Evolutionary conservation across 2,797 vertebrate species (phyloP).

Genomic region (Oreochromis mossambicus): DNA sequence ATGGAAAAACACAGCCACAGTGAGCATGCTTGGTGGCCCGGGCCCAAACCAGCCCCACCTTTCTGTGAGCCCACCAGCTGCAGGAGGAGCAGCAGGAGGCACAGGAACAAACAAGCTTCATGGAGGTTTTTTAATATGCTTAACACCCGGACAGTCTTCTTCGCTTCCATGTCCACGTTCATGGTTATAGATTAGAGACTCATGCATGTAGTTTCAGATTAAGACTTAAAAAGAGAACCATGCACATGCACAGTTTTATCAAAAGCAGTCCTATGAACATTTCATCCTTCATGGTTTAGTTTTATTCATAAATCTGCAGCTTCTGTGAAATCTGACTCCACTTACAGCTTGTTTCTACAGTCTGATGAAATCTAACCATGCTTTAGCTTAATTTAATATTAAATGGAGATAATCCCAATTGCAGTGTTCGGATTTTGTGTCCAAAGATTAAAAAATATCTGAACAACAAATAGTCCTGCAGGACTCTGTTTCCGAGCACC

Average conservation of each 20-base stretch:
- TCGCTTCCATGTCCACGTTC: neutral
- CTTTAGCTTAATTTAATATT: no score
- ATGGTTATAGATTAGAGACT: neutral
- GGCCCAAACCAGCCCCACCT: neutral
- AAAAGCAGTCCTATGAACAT: neutral
- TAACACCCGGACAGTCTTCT: neutral
- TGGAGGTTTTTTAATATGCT: no score
- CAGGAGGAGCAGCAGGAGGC: neutral
- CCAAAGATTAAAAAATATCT: no score
- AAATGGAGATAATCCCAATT: neutral
- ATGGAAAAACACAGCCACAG: neutral
- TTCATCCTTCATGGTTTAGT: neutral
- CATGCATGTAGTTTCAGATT: neutral
- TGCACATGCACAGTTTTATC: neutral
- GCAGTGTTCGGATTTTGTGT: neutral
- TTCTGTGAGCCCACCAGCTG: neutral
- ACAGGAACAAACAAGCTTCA: neutral
- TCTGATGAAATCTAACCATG: neutral
- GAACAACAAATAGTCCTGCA: neutral
- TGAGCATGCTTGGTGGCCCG: rapidly evolving
- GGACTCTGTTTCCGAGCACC: neutral
- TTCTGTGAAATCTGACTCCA: neutral
- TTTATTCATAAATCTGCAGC: neutral
- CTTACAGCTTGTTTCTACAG: neutral
- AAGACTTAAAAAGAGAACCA: neutral